These are phyloP conservation scores for Varecia variegata DNA, from an alignment of 2,797 vertebrate species.

Conservation along the genomic window DNA sequence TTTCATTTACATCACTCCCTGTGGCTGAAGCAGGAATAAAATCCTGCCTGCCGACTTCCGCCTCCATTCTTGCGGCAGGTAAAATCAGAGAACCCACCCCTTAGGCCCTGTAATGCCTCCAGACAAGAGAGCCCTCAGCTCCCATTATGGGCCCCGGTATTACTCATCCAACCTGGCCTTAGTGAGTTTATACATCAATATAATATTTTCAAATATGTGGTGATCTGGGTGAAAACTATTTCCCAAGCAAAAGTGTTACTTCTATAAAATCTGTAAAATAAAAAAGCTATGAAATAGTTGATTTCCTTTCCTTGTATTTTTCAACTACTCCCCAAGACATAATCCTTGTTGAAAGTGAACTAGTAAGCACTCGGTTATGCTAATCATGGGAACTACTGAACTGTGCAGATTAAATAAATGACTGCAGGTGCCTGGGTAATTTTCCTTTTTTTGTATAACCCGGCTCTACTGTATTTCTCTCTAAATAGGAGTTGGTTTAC, in stretches of 20 bases:
- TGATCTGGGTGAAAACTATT: not conserved
- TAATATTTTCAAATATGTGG: slow-evolving; percentile 10
- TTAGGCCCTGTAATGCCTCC: not conserved
- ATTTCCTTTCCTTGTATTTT: slow-evolving; percentile 49
- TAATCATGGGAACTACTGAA: not conserved
- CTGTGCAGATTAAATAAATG: not conserved
- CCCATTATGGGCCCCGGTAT: not conserved
- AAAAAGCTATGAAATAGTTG: slow-evolving; percentile 18
- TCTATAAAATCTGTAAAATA: slow-evolving; percentile 36
- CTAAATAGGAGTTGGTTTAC: slow-evolving; percentile 12
- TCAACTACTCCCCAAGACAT: slow-evolving; percentile 18
- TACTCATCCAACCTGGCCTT: not conserved
- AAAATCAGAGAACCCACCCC: not conserved
- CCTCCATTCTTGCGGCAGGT: not conserved
- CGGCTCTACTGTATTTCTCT: not conserved
- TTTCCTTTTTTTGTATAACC: not conserved
- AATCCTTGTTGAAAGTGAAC: not conserved
- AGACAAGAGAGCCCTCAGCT: not conserved
- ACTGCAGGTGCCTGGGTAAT: not conserved
- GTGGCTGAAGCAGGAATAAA: not conserved
- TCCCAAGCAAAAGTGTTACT: slow-evolving; percentile 32
- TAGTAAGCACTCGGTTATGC: not conserved
- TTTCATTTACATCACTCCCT: not conserved
- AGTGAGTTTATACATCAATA: not conserved
- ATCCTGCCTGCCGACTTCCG: not conserved